Evolutionary conservation across 2,797 vertebrate species (phyloP).

Genomic region (Hydrocynus forskahlii): DNA sequence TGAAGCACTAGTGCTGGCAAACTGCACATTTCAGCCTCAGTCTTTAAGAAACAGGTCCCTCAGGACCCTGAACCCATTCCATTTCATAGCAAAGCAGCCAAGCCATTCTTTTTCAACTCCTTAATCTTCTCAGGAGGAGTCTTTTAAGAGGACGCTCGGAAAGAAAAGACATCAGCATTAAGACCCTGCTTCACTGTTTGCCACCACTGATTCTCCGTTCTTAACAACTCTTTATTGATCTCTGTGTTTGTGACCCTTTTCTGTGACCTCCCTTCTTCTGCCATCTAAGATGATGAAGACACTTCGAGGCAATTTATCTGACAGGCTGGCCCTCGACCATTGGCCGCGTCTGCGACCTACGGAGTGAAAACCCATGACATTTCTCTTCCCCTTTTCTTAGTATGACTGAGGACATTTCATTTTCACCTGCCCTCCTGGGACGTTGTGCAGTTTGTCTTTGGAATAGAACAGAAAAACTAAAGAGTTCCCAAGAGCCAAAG

Average conservation of each 20-base stretch:
- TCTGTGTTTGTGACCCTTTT: slow-evolving; percentile 51
- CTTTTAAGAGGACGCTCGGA: slow-evolving; percentile 38
- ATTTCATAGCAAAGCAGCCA: slow-evolving; percentile 58
- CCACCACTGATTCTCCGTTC: slow-evolving; percentile 59
- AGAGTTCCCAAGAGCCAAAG: neutral
- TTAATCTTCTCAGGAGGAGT: slow-evolving; percentile 53
- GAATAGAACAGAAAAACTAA: slow-evolving; percentile 16
- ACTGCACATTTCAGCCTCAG: slow-evolving; percentile 10
- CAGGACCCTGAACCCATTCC: slow-evolving; percentile 20
- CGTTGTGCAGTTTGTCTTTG: slow-evolving; percentile 17
- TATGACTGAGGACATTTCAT: slow-evolving; percentile 29
- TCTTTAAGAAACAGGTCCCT: slow-evolving; percentile 40
- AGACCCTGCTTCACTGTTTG: slow-evolving; percentile 44
- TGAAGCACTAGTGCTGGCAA: neutral
- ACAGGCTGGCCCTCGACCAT: slow-evolving; percentile 32
- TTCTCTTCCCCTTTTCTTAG: slow-evolving; percentile 19
- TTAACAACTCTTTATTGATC: slow-evolving; percentile 64
- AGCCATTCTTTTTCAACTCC: slow-evolving; percentile 39
- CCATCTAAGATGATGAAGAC: slow-evolving; percentile 41
- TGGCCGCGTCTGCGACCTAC: slow-evolving; percentile 16
- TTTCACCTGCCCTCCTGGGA: slow-evolving; percentile 27
- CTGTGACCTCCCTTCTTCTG: slow-evolving; percentile 38
- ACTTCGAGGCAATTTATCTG: slow-evolving; percentile 45
- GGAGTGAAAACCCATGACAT: slow-evolving; percentile 14
- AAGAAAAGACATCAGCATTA: slow-evolving; percentile 58